Conservation (phyloP, 2,888 invertebrate species). For the Steinernema hermaphroditum region DNA sequence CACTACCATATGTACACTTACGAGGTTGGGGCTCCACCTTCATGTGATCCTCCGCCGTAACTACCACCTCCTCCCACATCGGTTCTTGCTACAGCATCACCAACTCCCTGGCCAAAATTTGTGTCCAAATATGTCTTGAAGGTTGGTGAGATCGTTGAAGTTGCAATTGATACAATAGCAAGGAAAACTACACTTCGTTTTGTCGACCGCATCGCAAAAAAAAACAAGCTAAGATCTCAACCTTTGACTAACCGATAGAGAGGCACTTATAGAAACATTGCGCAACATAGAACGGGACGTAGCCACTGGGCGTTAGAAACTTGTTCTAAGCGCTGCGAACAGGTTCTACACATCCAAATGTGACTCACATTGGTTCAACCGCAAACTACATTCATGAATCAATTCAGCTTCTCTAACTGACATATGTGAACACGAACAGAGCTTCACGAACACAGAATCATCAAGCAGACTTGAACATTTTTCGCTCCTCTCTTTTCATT, state of each 20-base stretch:
- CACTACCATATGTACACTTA: constrained; percentile 31
- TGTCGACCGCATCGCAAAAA: constrained; percentile 1
- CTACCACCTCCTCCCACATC: constrained; percentile 50
- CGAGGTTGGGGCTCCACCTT: constrained; percentile 36
- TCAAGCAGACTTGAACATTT: too few species aligned
- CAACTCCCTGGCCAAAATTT: constrained; percentile 43
- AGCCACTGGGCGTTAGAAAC: constrained; percentile 10
- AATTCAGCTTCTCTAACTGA: too few species aligned
- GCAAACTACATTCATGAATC: not conserved
- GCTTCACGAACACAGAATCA: too few species aligned
- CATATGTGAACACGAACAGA: too few species aligned
- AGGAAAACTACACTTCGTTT: not conserved
- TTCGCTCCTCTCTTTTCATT: too few species aligned
- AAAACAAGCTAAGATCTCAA: not conserved
- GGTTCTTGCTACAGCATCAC: constrained; percentile 39
- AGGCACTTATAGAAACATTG: constrained; percentile 14
- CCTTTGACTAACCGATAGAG: not conserved
- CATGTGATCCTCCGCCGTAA: constrained; percentile 47
- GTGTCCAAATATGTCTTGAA: constrained; percentile 12
- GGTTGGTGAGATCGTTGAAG: not conserved
- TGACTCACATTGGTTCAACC: constrained; percentile 8
- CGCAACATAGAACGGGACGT: not conserved
- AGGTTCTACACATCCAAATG: not conserved
- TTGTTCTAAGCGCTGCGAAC: constrained; percentile 2
- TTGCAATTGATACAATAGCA: not conserved